These are phyloP conservation scores for Caracal caracal DNA, from an alignment of 2,113 vertebrate species.

Conservation along the genomic window DNA sequence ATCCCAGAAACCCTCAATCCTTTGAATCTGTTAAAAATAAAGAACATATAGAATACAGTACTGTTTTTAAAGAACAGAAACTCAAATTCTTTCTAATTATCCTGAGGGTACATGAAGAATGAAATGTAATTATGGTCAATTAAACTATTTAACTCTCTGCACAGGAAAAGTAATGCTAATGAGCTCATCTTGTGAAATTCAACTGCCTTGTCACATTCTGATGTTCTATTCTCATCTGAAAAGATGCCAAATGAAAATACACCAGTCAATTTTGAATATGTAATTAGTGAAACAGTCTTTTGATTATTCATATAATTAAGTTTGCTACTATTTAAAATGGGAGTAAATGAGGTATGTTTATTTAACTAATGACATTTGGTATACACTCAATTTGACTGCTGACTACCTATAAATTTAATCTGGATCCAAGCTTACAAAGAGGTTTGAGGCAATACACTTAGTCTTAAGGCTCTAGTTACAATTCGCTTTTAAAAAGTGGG, in stretches of 20 bases:
- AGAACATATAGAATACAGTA: not conserved
- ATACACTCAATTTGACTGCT: not conserved
- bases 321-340: not conserved
- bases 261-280: not conserved
- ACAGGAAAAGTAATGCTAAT: not conserved
- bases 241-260: constrained; percentile 45
- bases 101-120: not conserved
- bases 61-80: constrained; percentile 40
- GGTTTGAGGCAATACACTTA: not conserved
- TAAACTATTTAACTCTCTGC: constrained; percentile 23
- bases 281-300: constrained; percentile 49
- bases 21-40: constrained; percentile 29
- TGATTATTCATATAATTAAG: constrained; percentile 1
- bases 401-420: not conserved
- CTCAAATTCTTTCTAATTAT: constrained; percentile 58
- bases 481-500: not conserved
- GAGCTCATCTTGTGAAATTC: constrained; percentile 5
- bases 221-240: constrained; percentile 29
- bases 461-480: not conserved
- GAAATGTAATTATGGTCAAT: constrained; percentile 16
- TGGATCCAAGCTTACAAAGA: not conserved
- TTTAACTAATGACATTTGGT: constrained; percentile 4
- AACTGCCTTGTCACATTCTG: not conserved
- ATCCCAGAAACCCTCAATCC: constrained; percentile 23
- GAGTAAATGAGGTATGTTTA: not conserved